Percentiles rank a stretch among this genome's conserved stretches.
These are phyloP conservation scores for Felis catus DNA, from an alignment of 2,113 vertebrate genomes.

Conservation along the genomic window DNA sequence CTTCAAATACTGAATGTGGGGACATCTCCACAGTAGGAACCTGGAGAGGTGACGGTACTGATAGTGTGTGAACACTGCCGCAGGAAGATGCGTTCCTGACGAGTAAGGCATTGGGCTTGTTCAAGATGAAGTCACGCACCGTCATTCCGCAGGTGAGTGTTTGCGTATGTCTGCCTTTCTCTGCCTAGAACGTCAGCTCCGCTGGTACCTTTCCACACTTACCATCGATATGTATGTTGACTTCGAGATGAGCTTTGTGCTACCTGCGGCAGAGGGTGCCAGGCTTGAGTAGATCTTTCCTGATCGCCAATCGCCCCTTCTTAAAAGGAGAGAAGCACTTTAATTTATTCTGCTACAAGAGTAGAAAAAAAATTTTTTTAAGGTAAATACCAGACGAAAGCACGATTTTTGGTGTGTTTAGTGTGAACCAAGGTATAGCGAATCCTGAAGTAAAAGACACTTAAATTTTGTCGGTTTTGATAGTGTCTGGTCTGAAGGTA, in stretches of 20 bases:
- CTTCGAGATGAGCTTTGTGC: not conserved
- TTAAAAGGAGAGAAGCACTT: not conserved
- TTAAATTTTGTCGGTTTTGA: not conserved
- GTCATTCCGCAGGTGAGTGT: not conserved
- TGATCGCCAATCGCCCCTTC: not conserved
- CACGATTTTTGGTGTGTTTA: not conserved
- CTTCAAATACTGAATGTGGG: not conserved
- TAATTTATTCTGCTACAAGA: not conserved
- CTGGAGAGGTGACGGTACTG: not conserved
- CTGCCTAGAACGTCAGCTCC: not conserved
- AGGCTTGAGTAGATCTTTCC: not conserved
- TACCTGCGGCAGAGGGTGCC: no score
- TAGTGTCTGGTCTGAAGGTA: not conserved
- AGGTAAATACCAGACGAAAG: not conserved
- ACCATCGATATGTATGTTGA: not conserved
- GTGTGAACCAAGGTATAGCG: not conserved
- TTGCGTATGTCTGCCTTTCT: not conserved
- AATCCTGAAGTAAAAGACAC: not conserved
- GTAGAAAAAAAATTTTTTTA: not conserved
- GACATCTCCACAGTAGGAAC: not conserved
- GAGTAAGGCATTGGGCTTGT: not conserved
- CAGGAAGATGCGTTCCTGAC: not conserved
- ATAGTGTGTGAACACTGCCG: accelerated
- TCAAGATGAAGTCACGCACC: not conserved
- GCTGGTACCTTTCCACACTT: not conserved